Percentiles rank a stretch among this genome's conserved stretches.
Evolutionary conservation across 1,140 invertebrate species (phyloP).

Genomic region (Diploscapter pachys): DNA sequence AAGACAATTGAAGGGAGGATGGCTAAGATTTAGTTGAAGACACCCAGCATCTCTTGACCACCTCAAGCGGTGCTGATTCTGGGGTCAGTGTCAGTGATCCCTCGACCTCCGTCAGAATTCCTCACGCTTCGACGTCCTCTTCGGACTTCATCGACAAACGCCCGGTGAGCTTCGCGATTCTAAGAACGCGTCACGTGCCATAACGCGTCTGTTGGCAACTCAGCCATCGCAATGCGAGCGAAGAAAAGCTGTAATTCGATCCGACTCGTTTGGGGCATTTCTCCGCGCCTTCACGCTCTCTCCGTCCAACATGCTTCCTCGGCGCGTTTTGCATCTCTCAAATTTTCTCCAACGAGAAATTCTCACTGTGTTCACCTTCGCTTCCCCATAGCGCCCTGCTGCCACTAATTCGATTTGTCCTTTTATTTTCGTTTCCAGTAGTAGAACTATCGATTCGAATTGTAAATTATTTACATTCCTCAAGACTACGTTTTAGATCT

Average conservation of each 20-base stretch:
- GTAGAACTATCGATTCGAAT: constrained; percentile 20
- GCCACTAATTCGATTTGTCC: not conserved
- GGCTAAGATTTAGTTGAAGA: constrained; percentile 43
- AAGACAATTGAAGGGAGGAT: not conserved
- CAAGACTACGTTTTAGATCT: constrained; percentile 19
- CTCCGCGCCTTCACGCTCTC: no score
- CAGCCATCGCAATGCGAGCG: no score
- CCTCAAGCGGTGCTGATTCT: constrained; percentile 9
- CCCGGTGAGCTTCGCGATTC: constrained; percentile 35
- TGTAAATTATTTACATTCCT: not conserved
- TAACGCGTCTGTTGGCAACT: no score
- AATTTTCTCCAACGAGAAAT: no score
- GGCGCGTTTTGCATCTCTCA: no score
- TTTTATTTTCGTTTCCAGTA: constrained; percentile 10
- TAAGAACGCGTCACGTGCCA: no score
- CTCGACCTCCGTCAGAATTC: constrained; percentile 13
- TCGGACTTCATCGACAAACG: constrained; percentile 27
- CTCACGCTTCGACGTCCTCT: not conserved
- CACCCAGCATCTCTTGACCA: constrained; percentile 14
- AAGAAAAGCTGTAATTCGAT: no score
- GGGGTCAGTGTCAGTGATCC: constrained; percentile 20
- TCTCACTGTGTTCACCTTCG: no score
- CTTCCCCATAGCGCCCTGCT: no score
- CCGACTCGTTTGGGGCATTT: no score
- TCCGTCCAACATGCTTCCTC: no score